phyloP scores from a whole-genome alignment of 1,140 invertebrate genomes.

The Trachelipus rathkii region DNA sequence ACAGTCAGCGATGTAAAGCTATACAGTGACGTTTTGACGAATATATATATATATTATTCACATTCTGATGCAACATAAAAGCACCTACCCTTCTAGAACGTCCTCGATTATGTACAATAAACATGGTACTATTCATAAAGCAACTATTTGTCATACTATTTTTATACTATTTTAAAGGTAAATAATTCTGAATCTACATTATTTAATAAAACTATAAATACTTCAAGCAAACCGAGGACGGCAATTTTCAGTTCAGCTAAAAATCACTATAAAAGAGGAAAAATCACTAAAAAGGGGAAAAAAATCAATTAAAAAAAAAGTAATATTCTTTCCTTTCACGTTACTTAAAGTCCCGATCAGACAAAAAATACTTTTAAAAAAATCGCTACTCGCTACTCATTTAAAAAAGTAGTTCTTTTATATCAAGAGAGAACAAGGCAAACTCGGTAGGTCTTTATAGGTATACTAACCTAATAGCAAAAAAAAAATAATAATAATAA shows the following conservation, averaged over 20 bases:
- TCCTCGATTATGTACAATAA: too few species aligned
- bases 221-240: background rate
- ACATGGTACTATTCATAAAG: too few species aligned
- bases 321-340: background rate
- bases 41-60: too few species aligned
- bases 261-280: background rate
- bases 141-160: too few species aligned
- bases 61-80: too few species aligned
- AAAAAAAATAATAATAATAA: too few species aligned
- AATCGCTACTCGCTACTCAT: background rate
- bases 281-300: background rate
- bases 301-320: background rate
- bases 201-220: too few species aligned
- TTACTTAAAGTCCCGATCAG: background rate
- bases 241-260: background rate
- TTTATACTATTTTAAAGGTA: too few species aligned
- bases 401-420: background rate
- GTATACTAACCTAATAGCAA: background rate
- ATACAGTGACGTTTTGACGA: too few species aligned
- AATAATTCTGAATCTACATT: too few species aligned
- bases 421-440: background rate
- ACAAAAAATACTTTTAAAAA: background rate
- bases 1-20: too few species aligned
- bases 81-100: too few species aligned
- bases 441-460: background rate